Conservation (phyloP, 2,888 invertebrate genomes). For the Yponomeuta evonymella region DNA sequence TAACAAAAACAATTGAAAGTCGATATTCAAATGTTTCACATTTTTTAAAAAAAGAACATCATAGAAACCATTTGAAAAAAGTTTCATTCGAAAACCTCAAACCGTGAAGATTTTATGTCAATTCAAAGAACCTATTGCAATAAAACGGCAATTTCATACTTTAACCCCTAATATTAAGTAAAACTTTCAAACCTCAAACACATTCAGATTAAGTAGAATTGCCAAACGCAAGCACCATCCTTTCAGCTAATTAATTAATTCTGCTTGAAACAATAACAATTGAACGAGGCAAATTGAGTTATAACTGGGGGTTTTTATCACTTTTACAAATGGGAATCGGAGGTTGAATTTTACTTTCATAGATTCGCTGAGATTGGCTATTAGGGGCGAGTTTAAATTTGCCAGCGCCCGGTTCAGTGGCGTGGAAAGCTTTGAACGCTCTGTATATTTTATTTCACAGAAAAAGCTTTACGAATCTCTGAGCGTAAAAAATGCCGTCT, state of each 20-base stretch:
- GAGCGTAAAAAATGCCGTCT: not conserved
- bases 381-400: not conserved
- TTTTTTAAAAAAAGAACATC: too few relatives aligned
- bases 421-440: not conserved
- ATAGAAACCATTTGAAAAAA: too few relatives aligned
- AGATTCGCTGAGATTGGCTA: not conserved
- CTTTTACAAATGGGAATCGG: not conserved
- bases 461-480: not conserved
- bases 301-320: not conserved
- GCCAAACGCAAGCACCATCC: too few relatives aligned
- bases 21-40: too few relatives aligned
- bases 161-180: too few relatives aligned
- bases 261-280: not conserved
- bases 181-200: too few relatives aligned
- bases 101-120: too few relatives aligned
- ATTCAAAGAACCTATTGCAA: too few relatives aligned
- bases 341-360: slow-evolving; percentile 3
- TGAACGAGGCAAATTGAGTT: not conserved
- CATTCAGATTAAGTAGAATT: too few relatives aligned
- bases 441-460: not conserved
- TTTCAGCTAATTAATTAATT: not conserved
- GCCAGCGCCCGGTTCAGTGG: not conserved
- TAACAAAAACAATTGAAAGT: too few relatives aligned
- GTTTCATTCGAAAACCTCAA: too few relatives aligned
- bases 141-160: too few relatives aligned